Conservation (phyloP, 2,113 vertebrate species). For the Zosterops borbonicus region DNA sequence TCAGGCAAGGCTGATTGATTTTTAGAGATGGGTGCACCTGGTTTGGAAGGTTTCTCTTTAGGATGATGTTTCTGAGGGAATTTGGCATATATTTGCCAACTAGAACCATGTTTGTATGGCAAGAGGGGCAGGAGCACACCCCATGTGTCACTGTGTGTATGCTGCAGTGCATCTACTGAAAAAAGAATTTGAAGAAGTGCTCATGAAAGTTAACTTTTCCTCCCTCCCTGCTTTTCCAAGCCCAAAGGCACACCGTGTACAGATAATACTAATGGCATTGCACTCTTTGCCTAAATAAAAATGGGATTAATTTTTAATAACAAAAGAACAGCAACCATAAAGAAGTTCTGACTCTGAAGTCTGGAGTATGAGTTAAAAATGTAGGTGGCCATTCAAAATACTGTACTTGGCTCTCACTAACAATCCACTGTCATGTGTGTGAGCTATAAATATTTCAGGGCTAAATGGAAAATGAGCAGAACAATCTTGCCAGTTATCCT, state of each 20-base stretch:
- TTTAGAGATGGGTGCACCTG: not conserved
- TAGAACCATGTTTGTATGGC: not conserved
- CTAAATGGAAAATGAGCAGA: not conserved
- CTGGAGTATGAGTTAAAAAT: not conserved
- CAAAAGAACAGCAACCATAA: not conserved
- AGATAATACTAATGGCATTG: not conserved
- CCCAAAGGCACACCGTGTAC: not conserved
- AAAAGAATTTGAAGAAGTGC: not conserved
- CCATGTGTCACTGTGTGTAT: fast-evolving
- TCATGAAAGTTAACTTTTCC: not conserved
- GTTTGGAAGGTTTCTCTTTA: not conserved
- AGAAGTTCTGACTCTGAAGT: not conserved
- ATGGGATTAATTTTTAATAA: not conserved
- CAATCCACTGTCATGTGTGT: not conserved
- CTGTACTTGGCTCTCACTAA: not conserved
- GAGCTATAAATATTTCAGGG: not conserved
- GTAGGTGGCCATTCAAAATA: not conserved
- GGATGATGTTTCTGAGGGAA: not conserved
- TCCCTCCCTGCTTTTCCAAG: not conserved
- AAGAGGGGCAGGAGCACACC: not conserved
- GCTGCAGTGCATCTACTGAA: not conserved
- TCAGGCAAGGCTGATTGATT: not conserved
- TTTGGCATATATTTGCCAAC: not conserved
- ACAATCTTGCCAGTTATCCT: not conserved
- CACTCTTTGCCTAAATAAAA: not conserved